A percentile compares a stretch with the other conserved stretches of the same genome.
phyloP scores from a whole-genome alignment of 2,113 vertebrate genomes.

The Channa argus region DNA sequence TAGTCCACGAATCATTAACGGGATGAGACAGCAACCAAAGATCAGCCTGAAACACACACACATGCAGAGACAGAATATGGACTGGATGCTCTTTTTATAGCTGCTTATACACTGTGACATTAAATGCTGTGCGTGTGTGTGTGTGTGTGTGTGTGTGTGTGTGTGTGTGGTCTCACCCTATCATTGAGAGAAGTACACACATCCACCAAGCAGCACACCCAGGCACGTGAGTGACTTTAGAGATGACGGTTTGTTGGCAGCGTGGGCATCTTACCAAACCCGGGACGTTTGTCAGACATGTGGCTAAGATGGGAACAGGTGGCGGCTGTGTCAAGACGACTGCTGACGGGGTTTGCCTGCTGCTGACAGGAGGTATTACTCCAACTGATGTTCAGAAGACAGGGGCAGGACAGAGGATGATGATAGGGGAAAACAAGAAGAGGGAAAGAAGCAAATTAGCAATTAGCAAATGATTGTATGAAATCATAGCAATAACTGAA shows the following conservation, averaged over 20 bases:
- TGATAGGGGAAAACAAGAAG: background rate
- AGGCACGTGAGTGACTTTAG: constrained; percentile 35
- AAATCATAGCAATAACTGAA: background rate
- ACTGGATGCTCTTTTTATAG: background rate
- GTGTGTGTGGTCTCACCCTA: constrained; percentile 54
- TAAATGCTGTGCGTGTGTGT: background rate
- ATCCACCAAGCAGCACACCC: constrained; percentile 41
- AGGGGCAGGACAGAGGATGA: background rate
- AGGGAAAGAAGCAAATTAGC: background rate
- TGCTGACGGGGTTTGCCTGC: background rate
- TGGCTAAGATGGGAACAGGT: constrained; percentile 9
- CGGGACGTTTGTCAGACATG: constrained; percentile 29
- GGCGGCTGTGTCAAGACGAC: constrained; percentile 36
- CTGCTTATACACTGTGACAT: background rate
- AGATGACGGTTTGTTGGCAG: constrained; percentile 53
- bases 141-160: background rate
- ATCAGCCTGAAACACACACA: constrained; percentile 62
- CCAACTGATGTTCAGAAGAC: constrained; percentile 28
- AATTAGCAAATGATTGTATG: no score
- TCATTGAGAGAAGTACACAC: constrained; percentile 25
- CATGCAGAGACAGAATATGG: background rate
- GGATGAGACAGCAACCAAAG: constrained; percentile 76
- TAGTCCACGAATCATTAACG: constrained; percentile 12
- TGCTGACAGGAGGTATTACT: background rate
- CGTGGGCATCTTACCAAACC: constrained; percentile 45